Evolutionary conservation across 2,888 invertebrate genomes (phyloP).

Genomic region (Mamestra brassicae): DNA sequence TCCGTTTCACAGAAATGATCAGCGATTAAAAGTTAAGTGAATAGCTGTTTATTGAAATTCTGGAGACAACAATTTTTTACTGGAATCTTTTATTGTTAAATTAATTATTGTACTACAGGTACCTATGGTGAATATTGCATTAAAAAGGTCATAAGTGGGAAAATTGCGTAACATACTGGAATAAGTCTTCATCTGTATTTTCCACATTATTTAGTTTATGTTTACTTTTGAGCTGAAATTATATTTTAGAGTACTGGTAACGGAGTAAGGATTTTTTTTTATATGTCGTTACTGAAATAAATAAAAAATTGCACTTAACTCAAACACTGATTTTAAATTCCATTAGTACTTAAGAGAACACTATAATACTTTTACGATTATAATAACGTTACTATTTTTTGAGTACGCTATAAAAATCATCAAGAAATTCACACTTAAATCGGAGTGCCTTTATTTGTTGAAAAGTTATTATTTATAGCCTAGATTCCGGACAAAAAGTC

Average conservation of each 20-base stretch:
- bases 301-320: background rate
- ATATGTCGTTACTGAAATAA: too few species aligned
- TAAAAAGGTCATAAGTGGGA: background rate
- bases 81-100: background rate
- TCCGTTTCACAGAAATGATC: background rate
- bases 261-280: too few species aligned
- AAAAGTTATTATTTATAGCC: slow-evolving; percentile 7
- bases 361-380: slow-evolving; percentile 1
- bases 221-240: background rate
- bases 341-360: background rate
- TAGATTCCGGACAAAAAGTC: slow-evolving; percentile 1
- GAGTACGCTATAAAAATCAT: background rate
- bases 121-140: background rate
- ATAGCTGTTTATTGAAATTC: background rate
- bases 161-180: background rate
- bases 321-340: slow-evolving; percentile 8
- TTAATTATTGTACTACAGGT: background rate
- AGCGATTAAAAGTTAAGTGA: too few species aligned
- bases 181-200: too few species aligned
- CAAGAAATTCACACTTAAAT: slow-evolving; percentile 27
- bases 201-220: background rate
- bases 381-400: slow-evolving; percentile 8
- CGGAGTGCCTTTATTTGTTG: slow-evolving; percentile 35
- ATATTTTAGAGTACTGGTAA: too few species aligned
- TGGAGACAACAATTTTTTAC: background rate